Conservation (phyloP, 2,888 invertebrate genomes). For the Dorcus hopei region DNA sequence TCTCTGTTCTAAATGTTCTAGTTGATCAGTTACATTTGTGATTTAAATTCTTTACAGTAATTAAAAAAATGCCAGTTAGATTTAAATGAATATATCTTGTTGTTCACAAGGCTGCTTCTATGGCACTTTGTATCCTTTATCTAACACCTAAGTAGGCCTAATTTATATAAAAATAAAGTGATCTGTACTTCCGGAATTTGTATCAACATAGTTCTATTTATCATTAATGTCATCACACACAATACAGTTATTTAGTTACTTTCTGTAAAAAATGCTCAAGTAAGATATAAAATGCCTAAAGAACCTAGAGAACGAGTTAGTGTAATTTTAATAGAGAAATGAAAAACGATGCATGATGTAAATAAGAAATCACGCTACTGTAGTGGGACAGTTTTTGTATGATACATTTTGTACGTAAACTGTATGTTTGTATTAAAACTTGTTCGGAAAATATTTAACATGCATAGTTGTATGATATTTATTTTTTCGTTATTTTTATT, state of each 20-base stretch:
- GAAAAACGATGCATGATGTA: constrained; percentile 5
- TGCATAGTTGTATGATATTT: background rate
- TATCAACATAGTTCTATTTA: too few relatives aligned
- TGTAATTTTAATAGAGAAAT: constrained; percentile 3
- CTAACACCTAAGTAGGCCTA: too few relatives aligned
- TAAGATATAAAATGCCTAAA: constrained; percentile 13
- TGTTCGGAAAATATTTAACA: constrained; percentile 8
- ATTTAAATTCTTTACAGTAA: too few relatives aligned
- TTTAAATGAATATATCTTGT: constrained; percentile 10
- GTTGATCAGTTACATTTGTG: too few relatives aligned
- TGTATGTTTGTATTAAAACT: constrained; percentile 36
- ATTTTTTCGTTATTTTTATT: constrained; percentile 22
- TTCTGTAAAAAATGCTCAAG: constrained; percentile 14
- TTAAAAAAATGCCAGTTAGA: background rate
- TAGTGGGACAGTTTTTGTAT: constrained; percentile 40
- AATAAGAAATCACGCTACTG: background rate
- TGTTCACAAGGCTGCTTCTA: constrained; percentile 3
- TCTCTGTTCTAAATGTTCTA: too few relatives aligned
- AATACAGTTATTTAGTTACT: background rate
- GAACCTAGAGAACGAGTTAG: constrained; percentile 11
- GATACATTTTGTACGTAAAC: constrained; percentile 40
- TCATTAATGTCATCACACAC: too few relatives aligned
- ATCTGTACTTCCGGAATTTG: too few relatives aligned
- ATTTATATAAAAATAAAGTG: too few relatives aligned
- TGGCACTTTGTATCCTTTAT: constrained; percentile 8